Conservation (phyloP, 2,797 vertebrate species). For the Salmo trutta region DNA sequence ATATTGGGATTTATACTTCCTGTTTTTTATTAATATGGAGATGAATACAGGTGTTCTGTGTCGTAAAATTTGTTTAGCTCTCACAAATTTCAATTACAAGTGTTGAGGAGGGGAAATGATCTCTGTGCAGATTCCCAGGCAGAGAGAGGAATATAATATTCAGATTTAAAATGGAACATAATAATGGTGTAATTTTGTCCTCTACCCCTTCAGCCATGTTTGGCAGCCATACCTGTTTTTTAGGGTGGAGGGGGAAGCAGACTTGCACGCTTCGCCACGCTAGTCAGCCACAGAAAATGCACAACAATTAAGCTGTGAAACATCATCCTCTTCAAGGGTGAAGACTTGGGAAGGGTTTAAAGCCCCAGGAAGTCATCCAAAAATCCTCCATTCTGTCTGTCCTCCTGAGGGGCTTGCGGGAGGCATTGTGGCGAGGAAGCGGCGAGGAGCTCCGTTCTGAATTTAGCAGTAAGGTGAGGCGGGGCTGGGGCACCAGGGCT, state of each 20-base stretch:
- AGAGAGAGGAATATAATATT: conserved; percentile 59
- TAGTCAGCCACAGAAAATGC: conserved; percentile 55
- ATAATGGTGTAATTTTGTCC: conserved; percentile 53
- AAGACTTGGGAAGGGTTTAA: conserved; percentile 71
- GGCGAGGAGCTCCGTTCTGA: conserved; percentile 42
- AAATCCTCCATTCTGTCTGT: conserved; percentile 36
- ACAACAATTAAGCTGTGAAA: conserved; percentile 71
- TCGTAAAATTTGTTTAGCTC: conserved; percentile 83
- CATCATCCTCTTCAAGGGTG: conserved; percentile 63
- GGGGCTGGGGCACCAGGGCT: conserved; percentile 36
- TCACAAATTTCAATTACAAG: conserved; percentile 80
- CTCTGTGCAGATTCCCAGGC: conserved; percentile 53
- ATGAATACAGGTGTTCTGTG: conserved; percentile 82
- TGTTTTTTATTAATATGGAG: conserved; percentile 86
- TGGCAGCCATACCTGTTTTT: conserved; percentile 69
- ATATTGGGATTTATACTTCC: conserved; percentile 84
- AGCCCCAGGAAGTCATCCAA: conserved; percentile 69
- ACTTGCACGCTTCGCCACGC: conserved; percentile 38
- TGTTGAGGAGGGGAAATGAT: conserved; percentile 58
- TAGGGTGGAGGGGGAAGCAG: conserved; percentile 50
- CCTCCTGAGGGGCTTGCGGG: conserved; percentile 55
- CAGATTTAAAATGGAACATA: conserved; percentile 71
- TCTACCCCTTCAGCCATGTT: conserved; percentile 52
- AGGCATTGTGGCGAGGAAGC: conserved; percentile 44
- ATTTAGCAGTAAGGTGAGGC: conserved; percentile 36